phyloP scores from a whole-genome alignment of 2,888 invertebrate species.

The Theretra japonica region DNA sequence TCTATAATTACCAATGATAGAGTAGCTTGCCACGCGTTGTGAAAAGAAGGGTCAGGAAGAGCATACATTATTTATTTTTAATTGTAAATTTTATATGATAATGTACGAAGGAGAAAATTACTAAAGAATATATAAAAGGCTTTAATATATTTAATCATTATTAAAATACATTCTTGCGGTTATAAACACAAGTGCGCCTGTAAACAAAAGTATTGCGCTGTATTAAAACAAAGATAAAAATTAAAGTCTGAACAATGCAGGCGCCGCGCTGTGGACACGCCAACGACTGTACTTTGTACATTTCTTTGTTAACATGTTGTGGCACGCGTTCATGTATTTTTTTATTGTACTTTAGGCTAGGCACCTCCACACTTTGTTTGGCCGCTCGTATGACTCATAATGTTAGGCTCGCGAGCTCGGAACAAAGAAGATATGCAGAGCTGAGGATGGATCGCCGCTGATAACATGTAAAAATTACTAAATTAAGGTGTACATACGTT shows the following conservation, averaged over 20 bases:
- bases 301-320: slow-evolving; percentile 49
- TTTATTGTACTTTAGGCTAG: slow-evolving; percentile 46
- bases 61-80: no score
- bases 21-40: no score
- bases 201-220: slow-evolving; percentile 17
- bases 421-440: slow-evolving; percentile 14
- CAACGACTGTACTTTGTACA: slow-evolving; percentile 38
- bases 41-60: no score
- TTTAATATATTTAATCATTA: neutral
- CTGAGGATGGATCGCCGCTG: neutral
- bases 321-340: slow-evolving; percentile 39
- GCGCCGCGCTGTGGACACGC: slow-evolving; percentile 46
- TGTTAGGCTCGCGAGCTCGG: neutral
- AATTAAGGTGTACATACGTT: no score
- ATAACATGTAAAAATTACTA: neutral
- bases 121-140: no score
- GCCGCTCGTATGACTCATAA: slow-evolving; percentile 42
- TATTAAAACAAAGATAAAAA: slow-evolving; percentile 46
- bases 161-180: neutral
- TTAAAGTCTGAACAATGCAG: slow-evolving; percentile 40
- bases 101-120: no score
- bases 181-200: slow-evolving; percentile 3
- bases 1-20: no score
- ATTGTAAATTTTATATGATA: no score
- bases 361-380: slow-evolving; percentile 46